Conservation (phyloP, 2,113 vertebrate species). For the Cyanistes caeruleus region DNA sequence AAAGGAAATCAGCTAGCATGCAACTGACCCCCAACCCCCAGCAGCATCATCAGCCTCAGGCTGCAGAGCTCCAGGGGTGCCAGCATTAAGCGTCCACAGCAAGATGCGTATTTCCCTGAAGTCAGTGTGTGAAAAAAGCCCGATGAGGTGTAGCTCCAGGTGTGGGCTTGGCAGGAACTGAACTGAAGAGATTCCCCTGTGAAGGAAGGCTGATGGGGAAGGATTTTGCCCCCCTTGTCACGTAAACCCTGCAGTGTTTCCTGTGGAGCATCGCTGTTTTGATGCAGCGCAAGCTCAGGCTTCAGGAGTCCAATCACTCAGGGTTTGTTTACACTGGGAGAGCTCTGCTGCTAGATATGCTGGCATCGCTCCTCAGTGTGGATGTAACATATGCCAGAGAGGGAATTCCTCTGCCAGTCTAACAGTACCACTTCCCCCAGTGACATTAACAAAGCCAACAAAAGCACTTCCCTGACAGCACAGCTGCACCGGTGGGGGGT, state of each 20-base stretch:
- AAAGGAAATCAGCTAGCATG: not conserved
- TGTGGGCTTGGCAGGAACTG: not conserved
- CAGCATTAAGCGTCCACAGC: not conserved
- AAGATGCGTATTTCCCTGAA: not conserved
- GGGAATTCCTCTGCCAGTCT: conserved; percentile 68
- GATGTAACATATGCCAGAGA: conserved; percentile 67
- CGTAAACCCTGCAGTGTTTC: not conserved
- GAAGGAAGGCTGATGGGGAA: not conserved
- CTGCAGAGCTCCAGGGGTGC: not conserved
- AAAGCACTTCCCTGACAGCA: conserved; percentile 31
- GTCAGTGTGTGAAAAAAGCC: rapidly evolving
- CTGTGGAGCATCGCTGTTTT: not conserved
- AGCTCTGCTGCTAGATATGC: conserved; percentile 60
- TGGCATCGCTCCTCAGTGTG: conserved; percentile 56
- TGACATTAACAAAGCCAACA: conserved; percentile 23
- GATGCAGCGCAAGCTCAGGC: not conserved
- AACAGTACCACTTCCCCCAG: not conserved
- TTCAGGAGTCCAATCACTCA: conserved; percentile 37
- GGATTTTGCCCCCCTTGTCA: not conserved
- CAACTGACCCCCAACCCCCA: not conserved
- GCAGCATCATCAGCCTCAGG: not conserved
- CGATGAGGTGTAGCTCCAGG: not conserved
- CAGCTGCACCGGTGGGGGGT: not conserved
- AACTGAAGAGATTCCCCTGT: not conserved
- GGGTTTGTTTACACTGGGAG: conserved; percentile 60